Conservation (phyloP, 2,888 invertebrate genomes). For the Lissocephala sabroskyi region DNA sequence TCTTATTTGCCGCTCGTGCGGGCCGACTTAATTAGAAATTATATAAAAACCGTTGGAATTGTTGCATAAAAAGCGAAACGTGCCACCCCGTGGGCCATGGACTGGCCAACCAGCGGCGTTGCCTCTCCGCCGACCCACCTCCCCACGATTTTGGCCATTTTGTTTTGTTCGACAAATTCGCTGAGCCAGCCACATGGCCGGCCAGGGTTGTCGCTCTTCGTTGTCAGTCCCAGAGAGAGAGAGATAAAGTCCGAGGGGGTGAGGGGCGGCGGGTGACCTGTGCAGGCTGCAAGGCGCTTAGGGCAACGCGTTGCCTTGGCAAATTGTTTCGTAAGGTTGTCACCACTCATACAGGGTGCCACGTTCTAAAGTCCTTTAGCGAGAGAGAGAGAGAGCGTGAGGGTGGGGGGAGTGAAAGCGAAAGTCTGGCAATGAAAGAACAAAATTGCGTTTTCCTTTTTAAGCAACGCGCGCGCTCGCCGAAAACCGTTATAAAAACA, state of each 20-base stretch:
- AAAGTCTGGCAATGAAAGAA: slow-evolving; percentile 5
- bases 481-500: slow-evolving; percentile 59
- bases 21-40: slow-evolving; percentile 27
- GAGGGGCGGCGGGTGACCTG: background rate
- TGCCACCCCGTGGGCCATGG: no score
- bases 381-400: background rate
- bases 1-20: no score
- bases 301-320: slow-evolving; percentile 42
- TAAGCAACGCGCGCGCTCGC: background rate
- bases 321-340: slow-evolving; percentile 34
- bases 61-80: slow-evolving; percentile 57
- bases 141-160: slow-evolving; percentile 36
- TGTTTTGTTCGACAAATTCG: slow-evolving; percentile 54
- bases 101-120: background rate
- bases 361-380: slow-evolving; percentile 6
- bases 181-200: slow-evolving; percentile 29
- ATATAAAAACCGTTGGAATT: slow-evolving; percentile 40
- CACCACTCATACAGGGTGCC: slow-evolving; percentile 34
- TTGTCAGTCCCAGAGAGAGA: background rate
- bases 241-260: slow-evolving; percentile 1
- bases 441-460: no score
- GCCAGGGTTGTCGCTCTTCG: no score
- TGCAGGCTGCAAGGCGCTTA: slow-evolving; percentile 42
- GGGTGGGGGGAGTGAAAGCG: background rate
- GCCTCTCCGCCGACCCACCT: background rate